Evolutionary conservation across 1,140 invertebrate species (phyloP).

Genomic region (Drosophila kepulauana): DNA sequence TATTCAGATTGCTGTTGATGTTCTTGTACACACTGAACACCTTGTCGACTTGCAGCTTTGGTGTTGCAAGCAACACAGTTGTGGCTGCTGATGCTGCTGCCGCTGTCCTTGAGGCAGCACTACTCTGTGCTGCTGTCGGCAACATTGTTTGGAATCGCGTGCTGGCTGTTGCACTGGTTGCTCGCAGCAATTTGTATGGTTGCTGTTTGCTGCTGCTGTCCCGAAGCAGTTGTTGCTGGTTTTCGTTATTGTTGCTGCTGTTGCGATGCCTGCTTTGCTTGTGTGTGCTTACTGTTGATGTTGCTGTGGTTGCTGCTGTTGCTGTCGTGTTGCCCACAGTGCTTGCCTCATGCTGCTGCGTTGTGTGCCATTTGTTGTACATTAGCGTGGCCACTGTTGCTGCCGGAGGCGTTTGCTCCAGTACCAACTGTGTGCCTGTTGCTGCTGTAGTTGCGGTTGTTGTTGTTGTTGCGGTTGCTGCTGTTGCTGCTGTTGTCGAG

Average conservation of each 20-base stretch:
- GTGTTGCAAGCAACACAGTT: constrained; percentile 25
- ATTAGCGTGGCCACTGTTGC: constrained; percentile 52
- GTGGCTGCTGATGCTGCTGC: constrained; percentile 22
- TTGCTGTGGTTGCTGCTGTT: constrained; percentile 26
- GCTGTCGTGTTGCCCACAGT: constrained; percentile 27
- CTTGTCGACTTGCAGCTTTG: constrained; percentile 55
- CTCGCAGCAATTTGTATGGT: background rate
- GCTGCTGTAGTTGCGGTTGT: constrained; percentile 34
- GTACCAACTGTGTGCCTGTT: constrained; percentile 57
- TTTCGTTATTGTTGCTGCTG: constrained; percentile 13
- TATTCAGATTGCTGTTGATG: constrained; percentile 67
- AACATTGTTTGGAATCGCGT: constrained; percentile 30
- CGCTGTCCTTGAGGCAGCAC: background rate
- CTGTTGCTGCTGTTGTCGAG: constrained; percentile 37
- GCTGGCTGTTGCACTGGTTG: constrained; percentile 22
- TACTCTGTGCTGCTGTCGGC: constrained; percentile 6
- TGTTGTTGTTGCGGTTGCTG: constrained; percentile 52
- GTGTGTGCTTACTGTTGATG: constrained; percentile 28
- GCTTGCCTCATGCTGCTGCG: constrained; percentile 48
- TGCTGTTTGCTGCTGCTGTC: constrained; percentile 37
- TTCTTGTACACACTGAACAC: constrained; percentile 73
- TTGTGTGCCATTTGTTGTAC: constrained; percentile 60
- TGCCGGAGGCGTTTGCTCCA: constrained; percentile 65
- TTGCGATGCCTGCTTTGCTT: constrained; percentile 39
- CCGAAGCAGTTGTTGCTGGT: constrained; percentile 42